Conservation (phyloP, 2,888 invertebrate genomes). For the Himalopsyche japonica region DNA sequence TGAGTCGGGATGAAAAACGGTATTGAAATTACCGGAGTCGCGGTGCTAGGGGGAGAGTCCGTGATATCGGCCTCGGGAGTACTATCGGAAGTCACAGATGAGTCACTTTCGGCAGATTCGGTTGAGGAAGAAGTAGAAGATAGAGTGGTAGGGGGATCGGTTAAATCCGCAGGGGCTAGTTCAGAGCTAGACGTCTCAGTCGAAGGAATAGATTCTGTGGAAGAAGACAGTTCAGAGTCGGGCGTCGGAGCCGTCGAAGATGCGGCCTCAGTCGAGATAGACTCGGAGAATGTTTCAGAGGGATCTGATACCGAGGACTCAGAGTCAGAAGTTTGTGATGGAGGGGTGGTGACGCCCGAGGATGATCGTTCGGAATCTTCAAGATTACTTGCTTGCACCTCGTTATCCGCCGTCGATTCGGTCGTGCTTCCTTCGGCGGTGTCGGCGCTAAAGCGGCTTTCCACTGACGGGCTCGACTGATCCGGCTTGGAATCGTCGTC, state of each 20-base stretch:
- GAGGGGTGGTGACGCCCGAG: neutral
- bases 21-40: slow-evolving; percentile 31
- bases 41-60: slow-evolving; percentile 12
- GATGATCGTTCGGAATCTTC: slow-evolving; percentile 18
- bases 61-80: slow-evolving; percentile 8
- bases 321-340: neutral
- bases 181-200: slow-evolving; percentile 15
- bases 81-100: slow-evolving; percentile 13
- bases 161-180: slow-evolving; percentile 13
- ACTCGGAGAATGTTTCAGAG: slow-evolving; percentile 10
- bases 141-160: neutral
- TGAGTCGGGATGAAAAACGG: slow-evolving; percentile 14
- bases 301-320: neutral
- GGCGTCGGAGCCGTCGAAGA: slow-evolving; percentile 10
- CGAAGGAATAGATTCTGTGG: slow-evolving; percentile 3
- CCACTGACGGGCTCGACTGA: slow-evolving; percentile 37
- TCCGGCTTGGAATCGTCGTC: slow-evolving; percentile 27
- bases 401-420: slow-evolving; percentile 27
- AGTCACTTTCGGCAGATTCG: slow-evolving; percentile 2
- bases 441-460: slow-evolving; percentile 27
- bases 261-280: slow-evolving; percentile 6
- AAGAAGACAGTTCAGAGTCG: neutral
- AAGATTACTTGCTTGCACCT: slow-evolving; percentile 37
- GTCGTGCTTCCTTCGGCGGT: slow-evolving; percentile 37
- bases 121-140: neutral